Evolutionary conservation across 1,140 invertebrate species (phyloP).

Genomic region (Drosophila aff.): DNA sequence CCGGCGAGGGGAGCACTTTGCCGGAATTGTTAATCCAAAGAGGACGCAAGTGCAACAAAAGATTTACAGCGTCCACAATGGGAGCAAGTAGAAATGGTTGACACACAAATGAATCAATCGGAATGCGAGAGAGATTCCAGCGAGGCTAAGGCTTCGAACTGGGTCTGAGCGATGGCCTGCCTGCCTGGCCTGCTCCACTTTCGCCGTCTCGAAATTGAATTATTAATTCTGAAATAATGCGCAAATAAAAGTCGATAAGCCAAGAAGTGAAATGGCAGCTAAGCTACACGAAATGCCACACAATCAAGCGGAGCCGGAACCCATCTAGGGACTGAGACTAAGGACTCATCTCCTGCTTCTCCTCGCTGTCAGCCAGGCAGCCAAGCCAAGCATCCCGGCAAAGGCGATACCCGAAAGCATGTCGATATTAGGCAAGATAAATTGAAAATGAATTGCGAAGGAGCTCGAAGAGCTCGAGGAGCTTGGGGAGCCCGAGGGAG

Average conservation of each 20-base stretch:
- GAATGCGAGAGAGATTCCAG: conserved; percentile 30
- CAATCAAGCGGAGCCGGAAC: conserved; percentile 22
- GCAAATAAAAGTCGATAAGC: conserved; percentile 59
- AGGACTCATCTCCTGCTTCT: conserved; percentile 18
- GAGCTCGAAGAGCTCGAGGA: conserved; percentile 15
- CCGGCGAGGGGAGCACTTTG: conserved; percentile 32
- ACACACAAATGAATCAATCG: conserved; percentile 64
- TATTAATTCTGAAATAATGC: conserved; percentile 60
- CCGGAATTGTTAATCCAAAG: conserved; percentile 51
- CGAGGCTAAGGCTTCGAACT: not conserved
- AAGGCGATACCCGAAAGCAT: conserved; percentile 62
- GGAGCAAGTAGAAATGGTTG: conserved; percentile 27
- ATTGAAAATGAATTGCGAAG: conserved; percentile 80
- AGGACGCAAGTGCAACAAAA: conserved; percentile 54
- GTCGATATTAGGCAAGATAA: conserved; percentile 83
- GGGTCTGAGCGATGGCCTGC: not conserved
- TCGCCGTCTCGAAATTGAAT: conserved; percentile 53
- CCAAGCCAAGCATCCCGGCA: conserved; percentile 25
- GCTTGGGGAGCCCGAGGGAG: not conserved
- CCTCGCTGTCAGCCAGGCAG: conserved; percentile 15
- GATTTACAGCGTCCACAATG: conserved; percentile 52
- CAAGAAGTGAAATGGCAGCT: conserved; percentile 52
- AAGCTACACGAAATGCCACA: conserved; percentile 32
- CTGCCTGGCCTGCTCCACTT: conserved; percentile 32
- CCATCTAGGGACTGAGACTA: conserved; percentile 6